A percentile compares a stretch with the other conserved stretches of the same genome.
These are phyloP conservation scores for Acrossocheilus fasciatus DNA, from an alignment of 2,797 vertebrate species.

Conservation along the genomic window DNA sequence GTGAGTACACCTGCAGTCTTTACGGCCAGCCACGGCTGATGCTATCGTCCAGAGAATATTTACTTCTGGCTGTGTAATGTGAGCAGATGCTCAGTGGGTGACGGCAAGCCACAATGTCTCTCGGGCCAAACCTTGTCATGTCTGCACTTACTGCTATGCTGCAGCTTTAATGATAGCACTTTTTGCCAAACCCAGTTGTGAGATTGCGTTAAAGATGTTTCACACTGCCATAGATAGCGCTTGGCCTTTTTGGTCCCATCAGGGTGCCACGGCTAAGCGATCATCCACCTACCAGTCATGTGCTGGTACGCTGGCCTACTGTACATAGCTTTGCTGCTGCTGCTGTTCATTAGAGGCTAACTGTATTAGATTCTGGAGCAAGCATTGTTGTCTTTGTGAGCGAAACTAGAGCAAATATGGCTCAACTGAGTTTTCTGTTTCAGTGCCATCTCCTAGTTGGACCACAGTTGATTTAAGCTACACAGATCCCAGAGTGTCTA, in stretches of 20 bases:
- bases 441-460: constrained; percentile 31
- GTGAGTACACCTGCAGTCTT: constrained; percentile 68
- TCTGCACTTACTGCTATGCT: constrained; percentile 47
- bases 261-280: constrained; percentile 39
- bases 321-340: not conserved
- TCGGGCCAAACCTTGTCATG: constrained; percentile 41
- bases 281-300: constrained; percentile 24
- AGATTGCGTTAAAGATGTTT: constrained; percentile 45
- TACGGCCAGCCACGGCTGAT: constrained; percentile 43
- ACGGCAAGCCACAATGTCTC: constrained; percentile 32
- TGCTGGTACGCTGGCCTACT: not conserved
- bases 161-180: constrained; percentile 55
- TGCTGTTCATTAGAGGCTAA: constrained; percentile 11
- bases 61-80: constrained; percentile 56
- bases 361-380: constrained; percentile 30
- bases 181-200: constrained; percentile 35
- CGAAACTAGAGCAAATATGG: constrained; percentile 34
- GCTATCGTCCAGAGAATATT: constrained; percentile 63
- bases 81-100: constrained; percentile 48
- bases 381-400: constrained; percentile 33
- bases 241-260: constrained; percentile 25
- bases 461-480: constrained; percentile 44
- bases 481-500: constrained; percentile 30
- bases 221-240: constrained; percentile 37
- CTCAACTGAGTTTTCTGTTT: constrained; percentile 21